These are phyloP conservation scores for Nettapus auritus DNA, from an alignment of 2,113 vertebrate species.

Conservation along the genomic window DNA sequence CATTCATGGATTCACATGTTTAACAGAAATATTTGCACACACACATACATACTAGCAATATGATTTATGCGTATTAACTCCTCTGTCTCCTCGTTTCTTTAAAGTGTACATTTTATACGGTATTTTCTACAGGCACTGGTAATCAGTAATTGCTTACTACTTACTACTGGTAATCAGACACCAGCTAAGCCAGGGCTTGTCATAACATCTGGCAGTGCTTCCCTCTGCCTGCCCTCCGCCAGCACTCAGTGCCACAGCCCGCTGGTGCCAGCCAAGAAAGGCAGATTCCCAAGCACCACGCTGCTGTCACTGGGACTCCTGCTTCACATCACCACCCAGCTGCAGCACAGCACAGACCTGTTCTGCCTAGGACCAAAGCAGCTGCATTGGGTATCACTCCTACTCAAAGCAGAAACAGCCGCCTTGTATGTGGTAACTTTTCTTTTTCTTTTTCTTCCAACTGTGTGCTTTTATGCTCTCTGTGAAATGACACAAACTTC, in stretches of 20 bases:
- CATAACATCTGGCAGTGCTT: not conserved
- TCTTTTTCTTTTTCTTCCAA: not conserved
- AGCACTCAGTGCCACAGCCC: not conserved
- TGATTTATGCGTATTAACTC: not conserved
- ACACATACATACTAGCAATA: not conserved
- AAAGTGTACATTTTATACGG: not conserved
- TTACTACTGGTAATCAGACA: not conserved
- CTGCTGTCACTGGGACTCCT: fast-evolving
- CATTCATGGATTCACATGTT: not conserved
- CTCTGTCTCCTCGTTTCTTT: not conserved
- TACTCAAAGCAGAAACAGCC: not conserved
- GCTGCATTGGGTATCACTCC: not conserved
- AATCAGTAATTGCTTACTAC: too few species aligned
- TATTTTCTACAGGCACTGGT: not conserved
- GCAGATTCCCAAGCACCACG: fast-evolving
- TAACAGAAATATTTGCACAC: not conserved
- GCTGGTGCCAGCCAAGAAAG: not conserved
- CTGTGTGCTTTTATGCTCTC: not conserved
- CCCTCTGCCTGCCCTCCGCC: not conserved
- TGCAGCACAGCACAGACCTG: not conserved
- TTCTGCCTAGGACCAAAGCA: not conserved
- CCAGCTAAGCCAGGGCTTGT: not conserved
- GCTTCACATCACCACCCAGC: not conserved
- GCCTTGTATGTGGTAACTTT: not conserved
- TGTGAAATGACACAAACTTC: not conserved